A percentile compares a stretch with the other conserved stretches of the same genome.
Evolutionary conservation across 2,888 invertebrate species (phyloP).

Genomic region (Stenichneumon culpator): DNA sequence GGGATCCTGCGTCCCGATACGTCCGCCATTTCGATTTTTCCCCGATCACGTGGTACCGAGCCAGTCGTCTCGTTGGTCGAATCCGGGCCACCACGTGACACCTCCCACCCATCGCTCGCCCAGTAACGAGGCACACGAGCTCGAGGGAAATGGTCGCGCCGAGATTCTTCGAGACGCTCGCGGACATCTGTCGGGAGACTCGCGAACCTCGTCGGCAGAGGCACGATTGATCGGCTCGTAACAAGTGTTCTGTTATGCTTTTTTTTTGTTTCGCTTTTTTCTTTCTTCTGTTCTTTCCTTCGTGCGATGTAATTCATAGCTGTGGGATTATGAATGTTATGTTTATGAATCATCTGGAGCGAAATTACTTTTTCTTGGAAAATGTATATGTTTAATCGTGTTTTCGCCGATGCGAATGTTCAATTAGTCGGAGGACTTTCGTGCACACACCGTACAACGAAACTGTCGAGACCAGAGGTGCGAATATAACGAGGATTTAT

Average conservation of each 20-base stretch:
- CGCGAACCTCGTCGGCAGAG: neutral
- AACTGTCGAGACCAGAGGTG: neutral
- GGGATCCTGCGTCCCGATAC: slow-evolving; percentile 83
- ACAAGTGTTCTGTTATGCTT: neutral
- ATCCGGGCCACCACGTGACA: slow-evolving; percentile 70
- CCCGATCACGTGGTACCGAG: slow-evolving; percentile 78
- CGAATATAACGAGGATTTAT: neutral
- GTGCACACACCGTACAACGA: neutral
- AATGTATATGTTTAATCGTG: neutral
- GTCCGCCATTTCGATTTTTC: slow-evolving; percentile 83
- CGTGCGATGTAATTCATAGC: neutral
- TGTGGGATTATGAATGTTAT: neutral
- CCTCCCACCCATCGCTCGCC: neutral
- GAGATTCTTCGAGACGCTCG: neutral
- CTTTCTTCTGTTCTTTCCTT: neutral
- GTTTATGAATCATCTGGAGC: neutral
- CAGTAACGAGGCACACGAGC: neutral
- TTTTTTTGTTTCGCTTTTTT: too few relatives aligned
- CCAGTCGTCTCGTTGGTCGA: slow-evolving; percentile 66
- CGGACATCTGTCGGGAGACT: slow-evolving; percentile 3
- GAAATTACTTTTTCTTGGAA: slow-evolving; percentile 8
- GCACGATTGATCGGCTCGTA: neutral
- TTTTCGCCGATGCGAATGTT: neutral
- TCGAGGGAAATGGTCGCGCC: neutral
- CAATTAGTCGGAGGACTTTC: neutral